These are phyloP conservation scores for Ypsolopha scabrella DNA, from an alignment of 2,888 invertebrate genomes.

Conservation along the genomic window DNA sequence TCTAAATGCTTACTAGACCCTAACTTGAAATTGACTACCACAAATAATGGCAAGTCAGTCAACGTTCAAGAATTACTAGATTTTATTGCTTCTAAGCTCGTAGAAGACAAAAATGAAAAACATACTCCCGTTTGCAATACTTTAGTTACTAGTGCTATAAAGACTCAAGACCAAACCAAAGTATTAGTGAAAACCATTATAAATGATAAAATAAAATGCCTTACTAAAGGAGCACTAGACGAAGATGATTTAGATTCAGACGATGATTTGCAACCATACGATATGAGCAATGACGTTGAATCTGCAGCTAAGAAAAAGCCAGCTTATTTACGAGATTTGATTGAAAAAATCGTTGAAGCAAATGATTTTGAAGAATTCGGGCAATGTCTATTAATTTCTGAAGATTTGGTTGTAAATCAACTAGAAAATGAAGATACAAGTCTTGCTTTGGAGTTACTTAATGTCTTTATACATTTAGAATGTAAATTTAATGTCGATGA, in stretches of 20 bases:
- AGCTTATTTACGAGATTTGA: constrained; percentile 81
- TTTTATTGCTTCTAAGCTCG: constrained; percentile 33
- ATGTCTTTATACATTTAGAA: constrained; percentile 78
- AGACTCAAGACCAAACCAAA: constrained; percentile 42
- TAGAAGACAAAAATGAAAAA: constrained; percentile 20
- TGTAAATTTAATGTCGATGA: constrained; percentile 77
- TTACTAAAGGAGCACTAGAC: constrained; percentile 21
- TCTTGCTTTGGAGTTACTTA: constrained; percentile 79
- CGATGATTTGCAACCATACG: constrained; percentile 87
- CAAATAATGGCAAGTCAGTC: constrained; percentile 20
- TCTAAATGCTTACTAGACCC: constrained; percentile 43
- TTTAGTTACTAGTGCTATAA: constrained; percentile 45
- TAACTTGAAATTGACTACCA: constrained; percentile 23
- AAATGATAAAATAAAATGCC: constrained; percentile 45
- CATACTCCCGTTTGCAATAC: constrained; percentile 28
- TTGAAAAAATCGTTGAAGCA: constrained; percentile 76
- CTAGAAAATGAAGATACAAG: constrained; percentile 75
- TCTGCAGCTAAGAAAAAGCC: constrained; percentile 73
- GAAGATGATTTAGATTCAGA: constrained; percentile 79
- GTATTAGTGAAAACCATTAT: constrained; percentile 55
- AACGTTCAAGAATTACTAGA: constrained; percentile 33
- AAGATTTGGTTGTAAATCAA: constrained; percentile 77
- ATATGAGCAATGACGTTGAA: constrained; percentile 80
- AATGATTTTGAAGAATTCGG: constrained; percentile 79
- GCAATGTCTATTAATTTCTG: constrained; percentile 74